phyloP scores from a whole-genome alignment of 2,888 invertebrate species.

The Hofmannophila pseudospretella region DNA sequence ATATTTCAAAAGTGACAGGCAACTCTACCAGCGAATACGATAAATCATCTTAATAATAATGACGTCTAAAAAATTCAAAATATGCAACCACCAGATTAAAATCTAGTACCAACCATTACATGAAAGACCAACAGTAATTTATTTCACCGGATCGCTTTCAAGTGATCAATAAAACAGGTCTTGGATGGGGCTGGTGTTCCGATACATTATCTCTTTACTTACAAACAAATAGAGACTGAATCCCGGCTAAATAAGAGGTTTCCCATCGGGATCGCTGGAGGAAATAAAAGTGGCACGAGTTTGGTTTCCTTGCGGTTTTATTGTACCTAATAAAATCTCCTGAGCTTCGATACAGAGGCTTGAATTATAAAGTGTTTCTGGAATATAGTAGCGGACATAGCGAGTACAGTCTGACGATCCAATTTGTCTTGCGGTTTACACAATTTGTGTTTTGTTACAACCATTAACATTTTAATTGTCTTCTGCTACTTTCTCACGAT shows the following conservation, averaged over 20 bases:
- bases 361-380: slow-evolving; percentile 37
- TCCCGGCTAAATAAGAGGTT: slow-evolving; percentile 40
- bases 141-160: slow-evolving; percentile 11
- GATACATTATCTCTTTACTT: slow-evolving; percentile 14
- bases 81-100: slow-evolving; percentile 4
- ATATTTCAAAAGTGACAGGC: too few species aligned
- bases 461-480: slow-evolving; percentile 15
- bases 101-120: slow-evolving; percentile 5
- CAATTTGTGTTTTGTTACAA: slow-evolving; percentile 40
- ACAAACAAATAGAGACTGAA: slow-evolving; percentile 42
- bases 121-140: slow-evolving; percentile 14
- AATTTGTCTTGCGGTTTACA: slow-evolving; percentile 41
- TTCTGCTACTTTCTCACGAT: not conserved
- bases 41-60: too few species aligned
- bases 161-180: slow-evolving; percentile 12
- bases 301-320: slow-evolving; percentile 31
- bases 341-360: slow-evolving; percentile 24
- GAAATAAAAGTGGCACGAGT: slow-evolving; percentile 39
- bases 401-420: slow-evolving; percentile 27
- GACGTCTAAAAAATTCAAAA: slow-evolving; percentile 4
- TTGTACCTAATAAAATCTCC: slow-evolving; percentile 46
- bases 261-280: slow-evolving; percentile 24
- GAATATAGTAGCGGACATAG: slow-evolving; percentile 14
- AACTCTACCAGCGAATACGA: too few species aligned
- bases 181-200: slow-evolving; percentile 2